phyloP scores from a whole-genome alignment of 2,888 invertebrate species.

The Drosophila stalkeri region DNA sequence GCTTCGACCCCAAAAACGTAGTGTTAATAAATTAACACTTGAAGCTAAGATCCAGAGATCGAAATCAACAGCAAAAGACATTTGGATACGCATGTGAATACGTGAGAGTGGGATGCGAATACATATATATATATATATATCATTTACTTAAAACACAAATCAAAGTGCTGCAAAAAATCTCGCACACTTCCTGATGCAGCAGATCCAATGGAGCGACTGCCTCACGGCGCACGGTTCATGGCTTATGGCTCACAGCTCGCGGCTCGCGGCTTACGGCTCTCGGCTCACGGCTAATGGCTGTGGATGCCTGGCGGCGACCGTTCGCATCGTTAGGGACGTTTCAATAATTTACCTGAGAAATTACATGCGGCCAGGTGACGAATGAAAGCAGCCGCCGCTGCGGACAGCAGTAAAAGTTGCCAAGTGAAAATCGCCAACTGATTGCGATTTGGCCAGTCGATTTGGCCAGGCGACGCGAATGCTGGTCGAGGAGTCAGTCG shows the following conservation, averaged over 20 bases:
- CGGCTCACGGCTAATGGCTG: conserved; percentile 6
- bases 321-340: conserved; percentile 57
- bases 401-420: conserved; percentile 75
- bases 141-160: conserved; percentile 56
- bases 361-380: conserved; percentile 68
- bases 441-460: conserved; percentile 68
- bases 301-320: conserved; percentile 9
- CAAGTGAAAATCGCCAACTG: conserved; percentile 74
- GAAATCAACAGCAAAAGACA: conserved; percentile 34
- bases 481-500: conserved; percentile 3
- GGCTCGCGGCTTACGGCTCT: conserved; percentile 3
- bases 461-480: background rate
- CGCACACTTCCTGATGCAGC: conserved; percentile 52
- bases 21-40: conserved; percentile 60
- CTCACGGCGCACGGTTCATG: conserved; percentile 4
- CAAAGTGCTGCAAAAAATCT: conserved; percentile 50
- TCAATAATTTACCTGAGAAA: conserved; percentile 69
- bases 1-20: conserved; percentile 24
- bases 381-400: conserved; percentile 69
- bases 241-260: conserved; percentile 1
- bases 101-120: conserved; percentile 1
- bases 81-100: conserved; percentile 16
- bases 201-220: conserved; percentile 29
- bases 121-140: conserved; percentile 41
- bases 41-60: conserved; percentile 42